Evolutionary conservation across 1,140 invertebrate genomes (phyloP).

Genomic region (Dinothrombium tinctorium): DNA sequence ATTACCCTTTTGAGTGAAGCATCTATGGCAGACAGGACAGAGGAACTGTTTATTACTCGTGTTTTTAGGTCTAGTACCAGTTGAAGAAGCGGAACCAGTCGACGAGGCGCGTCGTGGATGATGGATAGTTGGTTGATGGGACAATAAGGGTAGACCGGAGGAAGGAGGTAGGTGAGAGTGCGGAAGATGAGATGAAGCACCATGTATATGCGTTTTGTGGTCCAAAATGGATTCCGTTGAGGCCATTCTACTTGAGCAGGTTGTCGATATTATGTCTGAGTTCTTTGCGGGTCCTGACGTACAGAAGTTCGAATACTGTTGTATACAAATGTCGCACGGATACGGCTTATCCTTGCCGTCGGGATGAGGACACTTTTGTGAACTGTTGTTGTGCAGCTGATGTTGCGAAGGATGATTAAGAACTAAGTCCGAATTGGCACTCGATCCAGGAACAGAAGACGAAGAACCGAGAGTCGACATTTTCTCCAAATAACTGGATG

Average conservation of each 20-base stretch:
- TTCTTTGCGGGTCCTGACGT: neutral
- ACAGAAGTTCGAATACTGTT: slow-evolving; percentile 12
- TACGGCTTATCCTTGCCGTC: slow-evolving; percentile 14
- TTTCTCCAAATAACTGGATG: slow-evolving; percentile 16
- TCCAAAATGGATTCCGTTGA: neutral
- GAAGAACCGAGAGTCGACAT: no score
- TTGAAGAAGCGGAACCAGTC: neutral
- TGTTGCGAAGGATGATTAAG: no score
- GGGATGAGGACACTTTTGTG: slow-evolving; percentile 13
- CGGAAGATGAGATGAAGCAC: neutral
- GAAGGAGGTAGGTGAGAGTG: neutral
- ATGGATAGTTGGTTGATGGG: neutral
- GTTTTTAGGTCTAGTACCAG: neutral
- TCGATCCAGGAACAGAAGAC: no score
- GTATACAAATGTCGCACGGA: slow-evolving; percentile 13
- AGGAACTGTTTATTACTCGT: slow-evolving; percentile 16
- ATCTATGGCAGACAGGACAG: slow-evolving; percentile 17
- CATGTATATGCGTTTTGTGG: neutral
- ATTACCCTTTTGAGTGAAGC: slow-evolving; percentile 19
- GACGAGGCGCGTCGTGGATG: neutral
- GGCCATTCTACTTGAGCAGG: neutral
- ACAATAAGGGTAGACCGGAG: neutral
- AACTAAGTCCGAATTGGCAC: no score
- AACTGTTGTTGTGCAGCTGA: no score
- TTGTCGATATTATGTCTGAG: neutral